Evolutionary conservation across 1,140 invertebrate genomes (phyloP).

Genomic region (Zaprionus tsacasi): DNA sequence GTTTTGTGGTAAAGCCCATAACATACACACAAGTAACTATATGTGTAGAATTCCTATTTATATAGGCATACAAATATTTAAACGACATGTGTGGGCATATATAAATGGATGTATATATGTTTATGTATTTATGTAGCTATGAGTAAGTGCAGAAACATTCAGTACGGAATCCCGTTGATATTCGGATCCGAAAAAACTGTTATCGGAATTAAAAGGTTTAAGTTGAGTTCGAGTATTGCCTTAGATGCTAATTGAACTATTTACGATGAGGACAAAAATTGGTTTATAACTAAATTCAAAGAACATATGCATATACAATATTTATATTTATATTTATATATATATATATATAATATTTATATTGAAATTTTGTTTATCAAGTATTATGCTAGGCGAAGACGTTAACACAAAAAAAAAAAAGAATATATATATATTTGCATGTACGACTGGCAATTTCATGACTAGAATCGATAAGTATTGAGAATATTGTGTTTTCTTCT

Average conservation of each 20-base stretch:
- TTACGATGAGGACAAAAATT: constrained; percentile 32
- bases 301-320: constrained; percentile 3
- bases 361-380: constrained; percentile 5
- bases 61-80: constrained; percentile 24
- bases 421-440: constrained; percentile 4
- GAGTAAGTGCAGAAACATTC: constrained; percentile 30
- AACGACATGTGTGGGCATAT: constrained; percentile 11
- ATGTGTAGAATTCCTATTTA: constrained; percentile 24
- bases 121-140: constrained; percentile 13
- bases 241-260: constrained; percentile 42
- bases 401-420: constrained; percentile 23
- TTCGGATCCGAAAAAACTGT: constrained; percentile 17
- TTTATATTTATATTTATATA: neutral
- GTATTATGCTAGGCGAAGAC: constrained; percentile 42
- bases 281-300: constrained; percentile 36
- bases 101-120: neutral
- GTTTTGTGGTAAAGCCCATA: constrained; percentile 18
- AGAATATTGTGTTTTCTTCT: constrained; percentile 1
- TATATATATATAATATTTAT: neutral
- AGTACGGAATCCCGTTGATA: constrained; percentile 2
- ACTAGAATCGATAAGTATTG: constrained; percentile 33
- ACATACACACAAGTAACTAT: constrained; percentile 44
- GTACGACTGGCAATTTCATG: constrained; percentile 24
- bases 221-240: neutral
- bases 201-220: constrained; percentile 20